Base-by-base conservation (phyloP, 2,113 vertebrate genomes). In the Clarias macrocephalus region DNA sequence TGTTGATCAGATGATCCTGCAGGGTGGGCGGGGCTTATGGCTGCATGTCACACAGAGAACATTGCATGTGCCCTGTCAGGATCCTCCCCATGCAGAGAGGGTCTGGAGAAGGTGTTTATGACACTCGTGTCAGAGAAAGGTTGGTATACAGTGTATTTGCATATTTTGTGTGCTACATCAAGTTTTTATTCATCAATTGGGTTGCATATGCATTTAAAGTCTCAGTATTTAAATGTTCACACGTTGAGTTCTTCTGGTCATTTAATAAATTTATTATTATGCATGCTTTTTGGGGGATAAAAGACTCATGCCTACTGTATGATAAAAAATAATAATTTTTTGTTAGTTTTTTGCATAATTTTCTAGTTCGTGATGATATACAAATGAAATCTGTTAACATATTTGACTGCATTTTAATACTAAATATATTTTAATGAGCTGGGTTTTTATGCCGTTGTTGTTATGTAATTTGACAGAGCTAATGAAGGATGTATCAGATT, bases 21-120 rank as follows among this genome's bases (percentile, higher is more conserved):
- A 85, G 92, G 95, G 21, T 99, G 98, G 98, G 96, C 97, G 0
- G 96, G 95, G 66, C 93, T 99, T 59, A 96, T 99, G 97, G 96
- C 97, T 85, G 96, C 98, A 70, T 98, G 96, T 92, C 95, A 99
- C 90, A 95, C 96, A 25, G 96, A 99, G 91, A 96, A 96, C 89
- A 96, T 95, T 0, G 68, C 95, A 79, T 95, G 91, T 83, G 91
- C 94, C 82, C 94, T 99, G 1, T 94, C 91, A 48, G 94, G 94
- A 37, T 91, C 92, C 83, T 89, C 94, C 86, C 94, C 96, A 0
- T 91, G 93, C 88, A 92, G 88, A 85, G 93, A 83, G 25, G 93
- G 91, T 77, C 92, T 98, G 6, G 95, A 96, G 88, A 93, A 94
- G 90, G 92, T 82, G 6, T 91, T 98, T 48, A 90, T 97, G 87